Percentiles rank a stretch among this genome's conserved stretches.
Conservation (phyloP, 2,888 invertebrate species). For the Xanthia togata region DNA sequence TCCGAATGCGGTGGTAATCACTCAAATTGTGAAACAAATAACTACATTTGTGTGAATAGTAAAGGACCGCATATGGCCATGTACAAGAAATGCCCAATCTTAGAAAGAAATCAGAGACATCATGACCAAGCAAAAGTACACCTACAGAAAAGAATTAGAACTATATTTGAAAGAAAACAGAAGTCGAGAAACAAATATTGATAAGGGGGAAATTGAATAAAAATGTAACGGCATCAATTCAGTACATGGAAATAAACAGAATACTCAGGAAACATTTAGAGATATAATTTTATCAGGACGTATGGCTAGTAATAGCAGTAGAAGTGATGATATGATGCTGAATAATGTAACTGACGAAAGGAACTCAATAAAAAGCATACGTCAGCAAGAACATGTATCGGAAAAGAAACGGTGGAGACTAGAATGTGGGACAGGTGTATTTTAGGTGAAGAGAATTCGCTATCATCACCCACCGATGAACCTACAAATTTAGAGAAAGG, state of each 20-base stretch:
- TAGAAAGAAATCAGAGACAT: slow-evolving; percentile 73
- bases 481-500: not conserved
- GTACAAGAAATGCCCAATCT: slow-evolving; percentile 78
- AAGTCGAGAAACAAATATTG: not conserved
- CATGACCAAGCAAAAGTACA: not conserved
- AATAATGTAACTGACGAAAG: not conserved
- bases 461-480: not conserved
- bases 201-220: not conserved
- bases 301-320: not conserved
- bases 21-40: too few relatives aligned
- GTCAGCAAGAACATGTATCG: too few relatives aligned
- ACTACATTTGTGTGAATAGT: slow-evolving; percentile 32
- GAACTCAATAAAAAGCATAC: too few relatives aligned
- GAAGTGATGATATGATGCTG: not conserved
- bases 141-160: slow-evolving; percentile 10
- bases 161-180: not conserved
- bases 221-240: not conserved
- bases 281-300: not conserved
- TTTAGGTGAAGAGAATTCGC: not conserved
- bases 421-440: too few relatives aligned
- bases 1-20: slow-evolving; percentile 31
- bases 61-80: slow-evolving; percentile 34
- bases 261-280: not conserved
- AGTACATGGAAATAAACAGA: slow-evolving; percentile 2
- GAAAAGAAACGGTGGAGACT: too few relatives aligned